A percentile compares a stretch with the other conserved stretches of the same genome.
These are phyloP conservation scores for Aspidapion aeneum DNA, from an alignment of 2,888 invertebrate species.

Conservation along the genomic window DNA sequence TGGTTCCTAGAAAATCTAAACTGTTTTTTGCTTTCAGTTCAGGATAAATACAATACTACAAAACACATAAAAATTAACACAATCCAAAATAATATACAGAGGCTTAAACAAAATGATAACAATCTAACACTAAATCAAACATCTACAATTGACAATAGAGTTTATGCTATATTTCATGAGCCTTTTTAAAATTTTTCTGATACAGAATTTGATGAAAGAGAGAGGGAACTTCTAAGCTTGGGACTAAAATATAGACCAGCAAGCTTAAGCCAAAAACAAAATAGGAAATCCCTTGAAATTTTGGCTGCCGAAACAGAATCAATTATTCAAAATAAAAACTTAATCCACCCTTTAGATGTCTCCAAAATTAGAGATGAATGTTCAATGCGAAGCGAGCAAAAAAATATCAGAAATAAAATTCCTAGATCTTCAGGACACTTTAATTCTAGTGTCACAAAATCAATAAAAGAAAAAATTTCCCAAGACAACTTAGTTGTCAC, in stretches of 20 bases:
- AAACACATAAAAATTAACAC: not conserved
- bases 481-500: not conserved
- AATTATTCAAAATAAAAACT: not conserved
- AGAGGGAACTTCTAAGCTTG: conserved; percentile 11
- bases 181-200: not conserved
- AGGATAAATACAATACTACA: not conserved
- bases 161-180: no score
- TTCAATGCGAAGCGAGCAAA: not conserved
- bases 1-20: not conserved
- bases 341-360: not conserved
- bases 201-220: not conserved
- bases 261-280: conserved; percentile 45
- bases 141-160: not conserved
- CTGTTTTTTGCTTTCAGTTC: not conserved
- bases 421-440: not conserved
- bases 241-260: conserved; percentile 35
- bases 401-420: not conserved
- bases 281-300: conserved; percentile 34
- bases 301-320: not conserved
- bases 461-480: not conserved
- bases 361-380: not conserved
- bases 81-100: not conserved
- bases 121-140: not conserved
- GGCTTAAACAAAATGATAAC: not conserved
- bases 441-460: not conserved